Percentiles rank a stretch among this genome's conserved stretches.
phyloP scores from a whole-genome alignment of 2,797 vertebrate genomes.

The Chiloscyllium punctatum region DNA sequence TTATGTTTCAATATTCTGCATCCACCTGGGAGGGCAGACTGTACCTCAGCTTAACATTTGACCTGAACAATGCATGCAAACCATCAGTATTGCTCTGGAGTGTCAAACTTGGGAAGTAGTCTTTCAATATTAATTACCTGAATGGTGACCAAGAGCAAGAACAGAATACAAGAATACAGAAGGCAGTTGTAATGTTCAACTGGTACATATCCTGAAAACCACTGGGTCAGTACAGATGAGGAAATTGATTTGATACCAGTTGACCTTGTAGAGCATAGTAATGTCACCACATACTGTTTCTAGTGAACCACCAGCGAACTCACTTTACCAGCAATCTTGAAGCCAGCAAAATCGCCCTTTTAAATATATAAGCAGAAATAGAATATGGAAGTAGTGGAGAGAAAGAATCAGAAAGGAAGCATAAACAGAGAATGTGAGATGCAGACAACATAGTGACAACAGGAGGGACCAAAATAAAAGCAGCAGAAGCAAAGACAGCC shows the following conservation, averaged over 20 bases:
- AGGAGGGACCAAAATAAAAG: not conserved
- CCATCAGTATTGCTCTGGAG: not conserved
- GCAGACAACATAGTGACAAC: not conserved
- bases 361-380: not conserved
- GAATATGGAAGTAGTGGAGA: not conserved
- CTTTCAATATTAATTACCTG: not conserved
- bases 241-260: not conserved
- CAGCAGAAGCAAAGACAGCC: not conserved
- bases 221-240: not conserved
- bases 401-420: not conserved
- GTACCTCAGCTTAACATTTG: not conserved
- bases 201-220: not conserved
- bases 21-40: not conserved
- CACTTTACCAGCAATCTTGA: not conserved
- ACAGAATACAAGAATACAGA: not conserved
- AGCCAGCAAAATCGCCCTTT: not conserved
- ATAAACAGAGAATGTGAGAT: not conserved
- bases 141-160: not conserved
- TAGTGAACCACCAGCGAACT: not conserved
- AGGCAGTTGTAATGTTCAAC: not conserved
- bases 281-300: not conserved
- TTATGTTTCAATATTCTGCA: not conserved
- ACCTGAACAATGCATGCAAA: not conserved
- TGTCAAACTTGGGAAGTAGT: not conserved
- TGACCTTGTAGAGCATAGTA: not conserved